phyloP scores from a whole-genome alignment of 2,888 invertebrate genomes.

The Leptura quadrifasciata region DNA sequence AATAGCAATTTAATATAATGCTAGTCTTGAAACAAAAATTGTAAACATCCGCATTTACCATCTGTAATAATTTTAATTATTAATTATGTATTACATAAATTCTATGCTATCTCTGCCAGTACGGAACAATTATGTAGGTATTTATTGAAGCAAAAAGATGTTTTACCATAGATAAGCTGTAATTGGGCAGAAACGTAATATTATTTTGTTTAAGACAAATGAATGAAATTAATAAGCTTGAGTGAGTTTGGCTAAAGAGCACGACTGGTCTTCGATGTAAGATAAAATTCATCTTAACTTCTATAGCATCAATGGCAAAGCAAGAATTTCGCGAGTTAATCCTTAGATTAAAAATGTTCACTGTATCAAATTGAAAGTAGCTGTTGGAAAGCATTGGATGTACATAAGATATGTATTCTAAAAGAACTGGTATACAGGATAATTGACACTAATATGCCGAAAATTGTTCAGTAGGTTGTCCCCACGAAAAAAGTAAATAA shows the following conservation, averaged over 20 bases:
- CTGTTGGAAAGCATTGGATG: no score
- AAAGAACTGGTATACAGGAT: no score
- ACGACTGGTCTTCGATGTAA: background rate
- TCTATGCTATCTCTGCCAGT: background rate
- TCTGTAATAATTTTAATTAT: constrained; percentile 15
- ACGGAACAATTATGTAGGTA: background rate
- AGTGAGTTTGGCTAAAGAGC: background rate
- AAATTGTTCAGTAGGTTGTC: no score
- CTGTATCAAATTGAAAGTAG: no score
- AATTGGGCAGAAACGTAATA: constrained; percentile 2
- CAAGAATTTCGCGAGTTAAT: background rate
- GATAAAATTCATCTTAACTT: background rate
- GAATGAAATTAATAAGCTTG: background rate
- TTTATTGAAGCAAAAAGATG: background rate
- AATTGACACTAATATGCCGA: no score
- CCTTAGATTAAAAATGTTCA: no score
- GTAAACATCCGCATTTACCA: constrained; percentile 18
- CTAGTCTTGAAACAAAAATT: background rate
- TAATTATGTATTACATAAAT: constrained; percentile 9
- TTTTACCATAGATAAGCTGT: constrained; percentile 2
- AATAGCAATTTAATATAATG: background rate
- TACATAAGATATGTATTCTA: no score
- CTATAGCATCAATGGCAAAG: background rate
- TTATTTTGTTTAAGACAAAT: background rate
- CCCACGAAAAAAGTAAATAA: no score